A percentile compares a stretch with the other conserved stretches of the same genome.
phyloP scores from a whole-genome alignment of 2,888 invertebrate genomes.

The Xestia ashworthii region DNA sequence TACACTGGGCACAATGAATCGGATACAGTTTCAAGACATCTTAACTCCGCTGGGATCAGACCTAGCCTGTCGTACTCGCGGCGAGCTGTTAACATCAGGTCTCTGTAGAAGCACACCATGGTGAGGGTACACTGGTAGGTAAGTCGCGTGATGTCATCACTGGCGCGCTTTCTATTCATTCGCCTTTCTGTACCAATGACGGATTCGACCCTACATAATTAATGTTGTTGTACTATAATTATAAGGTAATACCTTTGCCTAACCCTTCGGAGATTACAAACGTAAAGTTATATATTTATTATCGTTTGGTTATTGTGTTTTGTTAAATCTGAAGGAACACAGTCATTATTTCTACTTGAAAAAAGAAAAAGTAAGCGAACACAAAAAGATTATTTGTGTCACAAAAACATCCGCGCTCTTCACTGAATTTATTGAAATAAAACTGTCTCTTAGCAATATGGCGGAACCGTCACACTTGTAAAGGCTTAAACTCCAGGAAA shows the following conservation, averaged over 20 bases:
- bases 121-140: too few relatives aligned
- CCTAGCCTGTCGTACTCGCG: too few relatives aligned
- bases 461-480: constrained; percentile 23
- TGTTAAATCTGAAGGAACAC: not conserved
- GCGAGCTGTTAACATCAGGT: too few relatives aligned
- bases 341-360: not conserved
- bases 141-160: too few relatives aligned
- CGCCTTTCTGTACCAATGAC: too few relatives aligned
- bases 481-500: constrained; percentile 17
- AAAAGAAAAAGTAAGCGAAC: not conserved
- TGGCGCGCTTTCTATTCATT: too few relatives aligned
- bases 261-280: not conserved
- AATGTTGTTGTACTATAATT: not conserved
- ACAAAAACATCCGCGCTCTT: not conserved
- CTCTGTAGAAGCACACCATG: too few relatives aligned
- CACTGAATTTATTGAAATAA: constrained; percentile 51
- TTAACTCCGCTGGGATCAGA: too few relatives aligned
- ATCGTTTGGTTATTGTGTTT: not conserved
- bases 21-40: too few relatives aligned
- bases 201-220: too few relatives aligned
- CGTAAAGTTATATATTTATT: not conserved
- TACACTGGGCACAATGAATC: too few relatives aligned
- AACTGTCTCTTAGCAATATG: constrained; percentile 35
- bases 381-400: not conserved
- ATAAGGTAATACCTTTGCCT: not conserved